phyloP scores from a whole-genome alignment of 2,888 invertebrate species.

The Formica aserva region DNA sequence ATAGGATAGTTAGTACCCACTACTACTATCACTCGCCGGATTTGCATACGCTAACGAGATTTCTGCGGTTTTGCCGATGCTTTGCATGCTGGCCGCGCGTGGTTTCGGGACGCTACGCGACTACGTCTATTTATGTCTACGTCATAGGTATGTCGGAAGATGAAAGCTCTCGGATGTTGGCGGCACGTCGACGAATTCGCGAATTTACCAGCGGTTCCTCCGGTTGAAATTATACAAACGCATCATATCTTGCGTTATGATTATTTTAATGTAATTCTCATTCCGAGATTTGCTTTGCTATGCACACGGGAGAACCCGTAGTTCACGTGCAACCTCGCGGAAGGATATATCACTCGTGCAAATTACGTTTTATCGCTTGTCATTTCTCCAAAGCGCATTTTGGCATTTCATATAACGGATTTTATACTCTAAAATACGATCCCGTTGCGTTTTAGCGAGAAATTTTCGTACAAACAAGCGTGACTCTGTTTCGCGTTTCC shows the following conservation, averaged over 20 bases:
- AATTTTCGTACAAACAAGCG: not conserved
- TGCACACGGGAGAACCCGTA: not conserved
- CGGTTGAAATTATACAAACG: constrained; percentile 24
- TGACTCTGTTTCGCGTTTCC: not conserved
- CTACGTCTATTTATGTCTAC: constrained; percentile 77
- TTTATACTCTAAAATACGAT: constrained; percentile 10
- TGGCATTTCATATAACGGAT: constrained; percentile 6
- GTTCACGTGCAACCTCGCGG: constrained; percentile 9
- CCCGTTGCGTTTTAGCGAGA: not conserved
- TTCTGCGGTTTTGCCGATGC: constrained; percentile 83
- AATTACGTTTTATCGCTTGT: constrained; percentile 30
- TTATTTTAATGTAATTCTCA: constrained; percentile 35
- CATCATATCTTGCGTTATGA: constrained; percentile 32
- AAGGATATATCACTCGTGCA: constrained; percentile 32
- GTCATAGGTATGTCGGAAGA: constrained; percentile 74
- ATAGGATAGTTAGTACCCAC: constrained; percentile 80
- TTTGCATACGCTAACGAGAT: constrained; percentile 85
- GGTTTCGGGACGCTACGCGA: constrained; percentile 64
- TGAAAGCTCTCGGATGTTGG: constrained; percentile 61
- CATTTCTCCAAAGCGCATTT: not conserved
- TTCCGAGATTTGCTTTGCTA: constrained; percentile 17
- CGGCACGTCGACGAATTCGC: constrained; percentile 44
- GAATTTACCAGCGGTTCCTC: constrained; percentile 41
- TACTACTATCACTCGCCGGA: constrained; percentile 70
- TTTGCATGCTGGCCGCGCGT: constrained; percentile 76